phyloP scores from a whole-genome alignment of 2,888 invertebrate species.

The Aelia acuminata region DNA sequence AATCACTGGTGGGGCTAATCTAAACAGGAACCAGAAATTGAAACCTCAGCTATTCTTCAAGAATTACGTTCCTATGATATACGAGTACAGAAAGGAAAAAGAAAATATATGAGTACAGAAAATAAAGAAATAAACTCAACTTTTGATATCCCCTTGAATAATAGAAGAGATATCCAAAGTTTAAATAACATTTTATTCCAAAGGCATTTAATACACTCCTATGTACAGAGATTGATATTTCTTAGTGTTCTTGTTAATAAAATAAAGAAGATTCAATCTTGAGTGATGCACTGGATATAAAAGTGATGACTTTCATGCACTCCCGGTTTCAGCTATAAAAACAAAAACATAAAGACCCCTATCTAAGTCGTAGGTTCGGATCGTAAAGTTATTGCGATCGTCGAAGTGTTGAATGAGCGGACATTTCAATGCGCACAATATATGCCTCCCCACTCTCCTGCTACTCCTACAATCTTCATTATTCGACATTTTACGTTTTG shows the following conservation, averaged over 20 bases:
- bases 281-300: constrained; percentile 1
- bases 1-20: too few relatives aligned
- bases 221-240: neutral
- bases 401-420: neutral
- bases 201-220: neutral
- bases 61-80: too few relatives aligned
- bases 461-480: neutral
- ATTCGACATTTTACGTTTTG: neutral
- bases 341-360: neutral
- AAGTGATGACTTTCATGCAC: neutral
- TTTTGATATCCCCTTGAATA: neutral
- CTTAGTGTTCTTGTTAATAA: neutral
- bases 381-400: constrained; percentile 3
- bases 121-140: neutral
- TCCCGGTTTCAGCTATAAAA: neutral
- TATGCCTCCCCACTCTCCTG: too few relatives aligned
- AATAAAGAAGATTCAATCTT: neutral
- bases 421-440: neutral
- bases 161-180: neutral
- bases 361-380: neutral
- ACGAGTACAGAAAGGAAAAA: neutral
- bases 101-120: neutral
- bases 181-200: neutral
- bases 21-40: too few relatives aligned
- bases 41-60: too few relatives aligned